A percentile compares a stretch with the other conserved stretches of the same genome.
phyloP scores from a whole-genome alignment of 2,113 vertebrate genomes.

The Tetrax tetrax region DNA sequence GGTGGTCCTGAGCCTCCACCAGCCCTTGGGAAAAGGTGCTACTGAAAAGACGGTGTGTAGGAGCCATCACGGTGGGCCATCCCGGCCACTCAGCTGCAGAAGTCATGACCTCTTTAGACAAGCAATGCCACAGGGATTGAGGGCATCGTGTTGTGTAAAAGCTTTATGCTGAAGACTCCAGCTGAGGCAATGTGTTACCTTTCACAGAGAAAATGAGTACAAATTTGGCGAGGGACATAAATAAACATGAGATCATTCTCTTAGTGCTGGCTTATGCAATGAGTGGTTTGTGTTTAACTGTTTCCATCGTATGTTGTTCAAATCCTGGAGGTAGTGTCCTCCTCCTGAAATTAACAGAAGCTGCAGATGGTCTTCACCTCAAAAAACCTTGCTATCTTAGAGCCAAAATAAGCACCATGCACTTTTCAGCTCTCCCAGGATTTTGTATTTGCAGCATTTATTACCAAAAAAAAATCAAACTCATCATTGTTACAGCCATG shows the following conservation, averaged over 20 bases:
- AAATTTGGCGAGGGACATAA: slow-evolving; percentile 25
- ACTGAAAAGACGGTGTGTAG: background rate
- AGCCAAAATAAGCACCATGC: background rate
- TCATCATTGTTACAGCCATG: background rate
- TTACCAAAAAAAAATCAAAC: background rate
- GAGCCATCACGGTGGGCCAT: accelerated
- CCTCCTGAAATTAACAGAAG: background rate
- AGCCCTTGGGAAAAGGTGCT: background rate
- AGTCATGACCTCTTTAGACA: background rate
- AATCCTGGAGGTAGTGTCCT: background rate
- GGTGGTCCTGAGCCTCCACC: background rate
- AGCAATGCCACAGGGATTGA: background rate
- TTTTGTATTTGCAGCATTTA: background rate
- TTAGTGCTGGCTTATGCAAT: background rate
- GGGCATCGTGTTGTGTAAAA: background rate
- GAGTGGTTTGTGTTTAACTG: background rate
- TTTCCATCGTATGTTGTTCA: background rate
- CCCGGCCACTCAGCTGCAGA: background rate
- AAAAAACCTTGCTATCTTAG: background rate
- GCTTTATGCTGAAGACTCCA: background rate
- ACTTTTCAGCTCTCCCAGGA: background rate
- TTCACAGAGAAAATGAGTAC: slow-evolving; percentile 35
- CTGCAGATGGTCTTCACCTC: background rate
- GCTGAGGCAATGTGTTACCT: slow-evolving; percentile 24
- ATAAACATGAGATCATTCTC: slow-evolving; percentile 45